Conservation (phyloP, 2,113 vertebrate species). For the Hemiscyllium ocellatum region DNA sequence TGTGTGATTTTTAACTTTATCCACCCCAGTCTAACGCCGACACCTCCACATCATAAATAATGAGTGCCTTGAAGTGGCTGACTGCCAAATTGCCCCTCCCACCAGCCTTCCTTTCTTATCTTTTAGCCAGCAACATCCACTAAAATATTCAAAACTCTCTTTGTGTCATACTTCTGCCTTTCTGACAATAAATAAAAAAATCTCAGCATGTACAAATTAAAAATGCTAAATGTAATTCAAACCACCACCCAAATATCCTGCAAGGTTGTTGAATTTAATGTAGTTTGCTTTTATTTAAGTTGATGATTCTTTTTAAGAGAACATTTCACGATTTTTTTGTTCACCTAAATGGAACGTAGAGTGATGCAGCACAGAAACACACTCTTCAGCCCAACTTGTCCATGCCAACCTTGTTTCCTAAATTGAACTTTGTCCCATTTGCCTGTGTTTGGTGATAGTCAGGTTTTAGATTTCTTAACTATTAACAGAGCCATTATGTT, state of each 20-base stretch:
- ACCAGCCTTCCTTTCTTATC: not conserved
- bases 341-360: not conserved
- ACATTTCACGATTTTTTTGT: not conserved
- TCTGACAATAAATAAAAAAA: not conserved
- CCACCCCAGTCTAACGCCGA: too few species aligned
- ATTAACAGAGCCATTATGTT: not conserved
- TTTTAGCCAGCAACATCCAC: not conserved
- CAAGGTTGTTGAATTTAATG: not conserved
- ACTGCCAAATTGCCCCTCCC: not conserved
- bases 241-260: not conserved
- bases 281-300: not conserved
- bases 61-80: not conserved
- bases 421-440: too few species aligned
- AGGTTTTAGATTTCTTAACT: not conserved
- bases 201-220: not conserved
- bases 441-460: not conserved
- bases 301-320: not conserved
- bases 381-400: too few species aligned
- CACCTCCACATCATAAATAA: not conserved
- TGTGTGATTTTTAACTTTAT: too few species aligned
- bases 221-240: not conserved
- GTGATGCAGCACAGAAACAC: too few species aligned
- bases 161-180: not conserved
- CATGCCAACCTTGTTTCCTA: too few species aligned
- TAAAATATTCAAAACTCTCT: not conserved